Percentiles rank a stretch among this genome's conserved stretches.
These are phyloP conservation scores for Mobula hypostoma DNA, from an alignment of 2,113 vertebrate species.

Conservation along the genomic window DNA sequence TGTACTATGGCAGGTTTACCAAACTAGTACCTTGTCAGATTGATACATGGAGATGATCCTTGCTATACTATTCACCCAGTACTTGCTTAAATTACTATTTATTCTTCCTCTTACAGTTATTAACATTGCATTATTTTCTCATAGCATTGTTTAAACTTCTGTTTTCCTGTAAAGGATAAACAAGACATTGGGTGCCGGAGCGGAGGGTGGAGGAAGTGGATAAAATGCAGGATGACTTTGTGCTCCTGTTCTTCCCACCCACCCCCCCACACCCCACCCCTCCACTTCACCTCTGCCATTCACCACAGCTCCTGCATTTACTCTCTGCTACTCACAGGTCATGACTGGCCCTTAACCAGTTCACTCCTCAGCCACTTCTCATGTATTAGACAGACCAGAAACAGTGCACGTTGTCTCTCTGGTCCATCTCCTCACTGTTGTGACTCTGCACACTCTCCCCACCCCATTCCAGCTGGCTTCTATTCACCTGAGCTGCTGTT, in stretches of 20 bases:
- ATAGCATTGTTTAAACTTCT: background rate
- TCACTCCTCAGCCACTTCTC: background rate
- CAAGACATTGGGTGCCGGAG: background rate
- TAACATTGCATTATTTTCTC: background rate
- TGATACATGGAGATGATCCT: background rate
- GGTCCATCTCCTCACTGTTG: background rate
- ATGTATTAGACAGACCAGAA: background rate
- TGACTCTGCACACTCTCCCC: background rate
- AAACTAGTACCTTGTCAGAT: background rate
- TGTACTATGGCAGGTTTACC: background rate
- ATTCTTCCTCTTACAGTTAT: background rate
- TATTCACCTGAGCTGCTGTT: no score
- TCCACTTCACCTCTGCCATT: background rate
- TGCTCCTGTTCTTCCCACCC: background rate
- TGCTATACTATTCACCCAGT: background rate
- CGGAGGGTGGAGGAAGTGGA: background rate
- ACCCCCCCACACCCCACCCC: no score
- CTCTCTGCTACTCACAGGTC: background rate
- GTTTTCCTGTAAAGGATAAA: background rate
- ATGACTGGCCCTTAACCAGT: background rate
- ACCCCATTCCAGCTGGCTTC: background rate
- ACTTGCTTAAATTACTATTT: background rate
- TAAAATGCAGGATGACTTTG: background rate
- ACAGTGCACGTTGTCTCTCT: background rate
- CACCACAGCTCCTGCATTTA: background rate